A percentile compares a stretch with the other conserved stretches of the same genome.
phyloP scores from a whole-genome alignment of 1,140 invertebrate genomes.

The Philopotamus ludificatus region DNA sequence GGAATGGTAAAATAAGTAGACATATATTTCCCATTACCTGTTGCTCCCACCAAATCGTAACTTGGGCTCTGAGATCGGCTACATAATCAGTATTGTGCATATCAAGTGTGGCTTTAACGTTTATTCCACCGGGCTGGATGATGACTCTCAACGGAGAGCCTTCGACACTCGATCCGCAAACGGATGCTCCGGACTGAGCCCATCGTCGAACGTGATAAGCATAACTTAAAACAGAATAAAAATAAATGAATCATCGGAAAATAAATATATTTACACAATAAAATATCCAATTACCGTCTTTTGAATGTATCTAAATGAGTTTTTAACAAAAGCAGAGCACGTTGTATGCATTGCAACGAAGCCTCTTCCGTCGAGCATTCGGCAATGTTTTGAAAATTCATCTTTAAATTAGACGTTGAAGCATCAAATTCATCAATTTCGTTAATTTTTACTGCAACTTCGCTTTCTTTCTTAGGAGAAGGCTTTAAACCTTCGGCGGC shows the following conservation, averaged over 20 bases:
- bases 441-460: constrained; percentile 29
- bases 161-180: constrained; percentile 44
- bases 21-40: too few relatives aligned
- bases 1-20: too few relatives aligned
- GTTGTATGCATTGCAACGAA: constrained; percentile 83
- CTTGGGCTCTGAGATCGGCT: constrained; percentile 87
- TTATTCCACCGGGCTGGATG: constrained; percentile 82
- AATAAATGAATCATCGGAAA: not conserved
- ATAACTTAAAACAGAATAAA: constrained; percentile 57
- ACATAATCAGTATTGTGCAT: constrained; percentile 80
- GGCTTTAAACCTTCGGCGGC: constrained; percentile 71
- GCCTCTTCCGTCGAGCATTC: constrained; percentile 66
- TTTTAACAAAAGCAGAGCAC: constrained; percentile 81
- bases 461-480: constrained; percentile 42
- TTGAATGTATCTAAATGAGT: constrained; percentile 92
- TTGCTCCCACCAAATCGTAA: constrained; percentile 87
- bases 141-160: constrained; percentile 67
- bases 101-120: constrained; percentile 73
- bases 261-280: not conserved
- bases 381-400: not conserved
- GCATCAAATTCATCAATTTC: constrained; percentile 45
- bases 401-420: not conserved
- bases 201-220: constrained; percentile 83
- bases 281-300: constrained; percentile 58
- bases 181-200: constrained; percentile 71